phyloP scores from a whole-genome alignment of 2,113 vertebrate species.

The Dinomys branickii region DNA sequence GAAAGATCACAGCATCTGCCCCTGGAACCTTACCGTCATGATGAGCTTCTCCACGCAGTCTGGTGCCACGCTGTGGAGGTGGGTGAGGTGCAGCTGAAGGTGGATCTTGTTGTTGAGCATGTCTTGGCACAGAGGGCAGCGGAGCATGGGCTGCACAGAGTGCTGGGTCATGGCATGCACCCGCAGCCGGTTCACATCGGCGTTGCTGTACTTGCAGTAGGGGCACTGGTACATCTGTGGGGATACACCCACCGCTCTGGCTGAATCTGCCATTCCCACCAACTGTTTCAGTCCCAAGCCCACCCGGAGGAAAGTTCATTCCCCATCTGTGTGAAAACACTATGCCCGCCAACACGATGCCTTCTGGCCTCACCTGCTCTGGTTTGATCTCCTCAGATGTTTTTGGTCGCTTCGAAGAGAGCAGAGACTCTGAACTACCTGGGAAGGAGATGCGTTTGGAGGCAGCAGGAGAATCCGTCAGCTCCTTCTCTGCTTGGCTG shows the following conservation, averaged over 20 bases:
- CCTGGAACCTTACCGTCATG: constrained; percentile 90
- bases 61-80: constrained; percentile 98
- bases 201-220: constrained; percentile 98
- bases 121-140: constrained; percentile 98
- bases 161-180: constrained; percentile 99
- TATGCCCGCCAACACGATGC: neutral
- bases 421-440: constrained; percentile 90
- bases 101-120: constrained; percentile 99
- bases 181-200: constrained; percentile 95
- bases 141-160: constrained; percentile 97
- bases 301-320: neutral
- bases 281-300: constrained; percentile 61
- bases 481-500: constrained; percentile 92
- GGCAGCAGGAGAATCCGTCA: constrained; percentile 90
- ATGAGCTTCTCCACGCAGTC: constrained; percentile 99
- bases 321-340: neutral
- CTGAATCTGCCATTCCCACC: constrained; percentile 31
- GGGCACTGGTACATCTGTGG: constrained; percentile 97
- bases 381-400: constrained; percentile 92
- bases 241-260: constrained; percentile 23
- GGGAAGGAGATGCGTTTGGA: constrained; percentile 93
- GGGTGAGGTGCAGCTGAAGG: constrained; percentile 99
- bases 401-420: constrained; percentile 94
- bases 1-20: neutral
- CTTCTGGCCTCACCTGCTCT: constrained; percentile 92